Percentiles rank a stretch among this genome's conserved stretches.
These are phyloP conservation scores for Diarsia rubi DNA, from an alignment of 2,888 invertebrate genomes.

Conservation along the genomic window DNA sequence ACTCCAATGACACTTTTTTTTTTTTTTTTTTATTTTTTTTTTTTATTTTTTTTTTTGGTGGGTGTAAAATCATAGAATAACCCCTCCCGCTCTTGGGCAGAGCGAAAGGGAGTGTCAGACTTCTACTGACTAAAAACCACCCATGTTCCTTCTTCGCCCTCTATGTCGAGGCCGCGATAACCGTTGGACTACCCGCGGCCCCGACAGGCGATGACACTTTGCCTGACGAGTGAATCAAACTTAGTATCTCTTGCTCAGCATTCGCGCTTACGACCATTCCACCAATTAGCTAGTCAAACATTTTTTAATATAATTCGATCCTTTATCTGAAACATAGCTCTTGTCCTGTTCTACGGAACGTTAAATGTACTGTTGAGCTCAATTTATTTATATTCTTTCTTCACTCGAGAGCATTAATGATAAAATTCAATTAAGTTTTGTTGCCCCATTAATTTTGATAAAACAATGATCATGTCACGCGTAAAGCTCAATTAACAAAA, in stretches of 20 bases:
- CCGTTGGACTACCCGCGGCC: too few species aligned
- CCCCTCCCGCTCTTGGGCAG: too few species aligned
- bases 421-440: neutral
- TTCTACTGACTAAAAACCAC: too few species aligned
- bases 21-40: too few species aligned
- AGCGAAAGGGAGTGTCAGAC: too few species aligned
- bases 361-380: neutral
- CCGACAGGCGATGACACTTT: neutral
- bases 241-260: neutral
- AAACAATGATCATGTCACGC: slow-evolving; percentile 1
- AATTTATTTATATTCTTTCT: neutral
- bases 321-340: neutral
- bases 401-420: neutral
- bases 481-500: neutral
- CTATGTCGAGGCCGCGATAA: too few species aligned
- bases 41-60: too few species aligned
- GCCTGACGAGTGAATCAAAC: neutral
- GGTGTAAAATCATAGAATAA: too few species aligned
- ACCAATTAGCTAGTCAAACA: neutral
- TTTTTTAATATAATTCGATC: neutral
- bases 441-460: slow-evolving; percentile 3
- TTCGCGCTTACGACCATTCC: neutral
- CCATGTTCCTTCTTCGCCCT: too few species aligned
- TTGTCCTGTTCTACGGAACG: too few species aligned
- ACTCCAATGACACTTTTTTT: neutral